Percentiles rank a stretch among this genome's conserved stretches.
Evolutionary conservation across 92 coral and sea anemone genomes (phyloP).

Genomic region (Parazoanthus darwini): DNA sequence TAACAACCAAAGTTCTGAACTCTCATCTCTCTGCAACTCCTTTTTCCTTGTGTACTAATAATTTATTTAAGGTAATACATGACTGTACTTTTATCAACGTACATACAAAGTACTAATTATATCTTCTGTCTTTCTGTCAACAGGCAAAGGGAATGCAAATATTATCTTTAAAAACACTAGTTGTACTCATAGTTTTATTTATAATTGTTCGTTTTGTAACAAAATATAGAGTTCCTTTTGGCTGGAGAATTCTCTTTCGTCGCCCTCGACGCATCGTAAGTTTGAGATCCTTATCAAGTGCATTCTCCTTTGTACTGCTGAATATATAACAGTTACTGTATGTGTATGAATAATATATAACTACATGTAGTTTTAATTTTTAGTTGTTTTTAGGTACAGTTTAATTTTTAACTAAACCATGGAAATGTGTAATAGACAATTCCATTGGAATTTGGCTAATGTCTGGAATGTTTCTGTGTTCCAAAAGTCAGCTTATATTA

Average conservation of each 20-base stretch:
- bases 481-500: too few species aligned
- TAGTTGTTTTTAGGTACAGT: not conserved
- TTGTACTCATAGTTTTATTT: constrained; percentile 11
- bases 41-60: not conserved
- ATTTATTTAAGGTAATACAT: too few species aligned
- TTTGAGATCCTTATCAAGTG: constrained; percentile 37
- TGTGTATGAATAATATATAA: not conserved
- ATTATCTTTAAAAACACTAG: constrained; percentile 1
- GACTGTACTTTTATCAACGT: too few species aligned
- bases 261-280: constrained; percentile 37
- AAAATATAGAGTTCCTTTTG: constrained; percentile 23
- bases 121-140: not conserved
- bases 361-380: not conserved
- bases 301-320: constrained; percentile 24
- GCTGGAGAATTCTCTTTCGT: constrained; percentile 26
- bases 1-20: too few species aligned
- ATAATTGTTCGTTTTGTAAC: not conserved
- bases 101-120: not conserved
- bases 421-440: too few species aligned
- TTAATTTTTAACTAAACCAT: too few species aligned
- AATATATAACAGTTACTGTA: too few species aligned
- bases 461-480: too few species aligned
- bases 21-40: not conserved
- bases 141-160: constrained; percentile 27
- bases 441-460: not conserved